These are phyloP conservation scores for Acronicta psi DNA, from an alignment of 2,888 invertebrate genomes.

Conservation along the genomic window DNA sequence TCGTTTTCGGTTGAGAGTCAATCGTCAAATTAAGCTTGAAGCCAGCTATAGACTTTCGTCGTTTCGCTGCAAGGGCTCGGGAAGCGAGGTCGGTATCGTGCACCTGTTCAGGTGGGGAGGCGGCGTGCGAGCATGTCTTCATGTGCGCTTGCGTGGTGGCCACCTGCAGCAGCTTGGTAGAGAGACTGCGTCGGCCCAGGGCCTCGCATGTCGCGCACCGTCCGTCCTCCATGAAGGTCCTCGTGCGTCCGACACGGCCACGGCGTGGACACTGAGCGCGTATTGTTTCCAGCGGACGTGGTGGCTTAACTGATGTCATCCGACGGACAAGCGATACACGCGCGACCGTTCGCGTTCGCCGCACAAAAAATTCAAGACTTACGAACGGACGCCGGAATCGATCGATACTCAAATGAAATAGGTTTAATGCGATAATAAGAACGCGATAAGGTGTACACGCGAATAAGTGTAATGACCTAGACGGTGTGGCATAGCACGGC, in stretches of 20 bases:
- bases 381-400: constrained; percentile 72
- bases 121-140: constrained; percentile 78
- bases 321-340: constrained; percentile 79
- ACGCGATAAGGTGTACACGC: constrained; percentile 86
- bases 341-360: constrained; percentile 80
- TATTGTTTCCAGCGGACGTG: constrained; percentile 85
- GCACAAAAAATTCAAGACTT: constrained; percentile 81
- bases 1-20: constrained; percentile 72
- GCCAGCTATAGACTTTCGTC: constrained; percentile 84
- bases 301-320: constrained; percentile 88
- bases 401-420: constrained; percentile 85
- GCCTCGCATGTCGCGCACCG: constrained; percentile 86
- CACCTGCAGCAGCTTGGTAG: constrained; percentile 84
- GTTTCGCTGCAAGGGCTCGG: constrained; percentile 83
- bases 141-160: constrained; percentile 87
- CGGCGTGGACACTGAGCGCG: constrained; percentile 86
- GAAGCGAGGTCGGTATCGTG: constrained; percentile 80
- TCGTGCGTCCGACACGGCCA: constrained; percentile 85
- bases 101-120: constrained; percentile 71
- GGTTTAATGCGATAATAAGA: constrained; percentile 87
- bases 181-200: constrained; percentile 81
- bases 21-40: constrained; percentile 79
- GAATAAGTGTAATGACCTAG: constrained; percentile 87
- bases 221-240: constrained; percentile 84
- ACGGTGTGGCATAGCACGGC: constrained; percentile 79